Conservation (phyloP, 2,797 vertebrate species). For the Peromyscus aztecus region DNA sequence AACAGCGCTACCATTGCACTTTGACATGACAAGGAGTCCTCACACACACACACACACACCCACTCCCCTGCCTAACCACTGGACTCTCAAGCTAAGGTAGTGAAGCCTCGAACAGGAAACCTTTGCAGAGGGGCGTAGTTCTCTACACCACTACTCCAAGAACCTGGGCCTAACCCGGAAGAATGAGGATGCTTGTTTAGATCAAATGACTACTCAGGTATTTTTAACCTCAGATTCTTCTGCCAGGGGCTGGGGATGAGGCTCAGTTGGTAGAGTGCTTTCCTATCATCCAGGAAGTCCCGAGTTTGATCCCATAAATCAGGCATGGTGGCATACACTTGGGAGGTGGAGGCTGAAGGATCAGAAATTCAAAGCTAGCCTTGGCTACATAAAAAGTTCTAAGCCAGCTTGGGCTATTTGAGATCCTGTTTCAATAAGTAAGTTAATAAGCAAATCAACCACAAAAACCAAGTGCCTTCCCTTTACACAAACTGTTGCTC, state of each 20-base stretch:
- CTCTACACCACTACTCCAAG: background rate
- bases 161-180: background rate
- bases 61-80: background rate
- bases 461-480: background rate
- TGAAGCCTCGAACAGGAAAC: background rate
- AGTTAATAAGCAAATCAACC: background rate
- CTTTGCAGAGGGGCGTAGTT: fast-evolving
- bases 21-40: background rate
- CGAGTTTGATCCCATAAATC: background rate
- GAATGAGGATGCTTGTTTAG: background rate
- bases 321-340: background rate
- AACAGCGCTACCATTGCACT: background rate
- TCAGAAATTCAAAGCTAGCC: background rate
- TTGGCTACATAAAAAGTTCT: background rate
- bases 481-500: background rate
- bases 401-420: background rate
- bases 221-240: background rate
- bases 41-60: background rate
- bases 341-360: background rate
- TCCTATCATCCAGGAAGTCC: background rate
- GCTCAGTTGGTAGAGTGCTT: background rate
- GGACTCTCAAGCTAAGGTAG: background rate
- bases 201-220: background rate
- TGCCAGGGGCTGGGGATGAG: background rate
- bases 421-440: background rate